phyloP scores from a whole-genome alignment of 2,113 vertebrate genomes.

The Uria lomvia region DNA sequence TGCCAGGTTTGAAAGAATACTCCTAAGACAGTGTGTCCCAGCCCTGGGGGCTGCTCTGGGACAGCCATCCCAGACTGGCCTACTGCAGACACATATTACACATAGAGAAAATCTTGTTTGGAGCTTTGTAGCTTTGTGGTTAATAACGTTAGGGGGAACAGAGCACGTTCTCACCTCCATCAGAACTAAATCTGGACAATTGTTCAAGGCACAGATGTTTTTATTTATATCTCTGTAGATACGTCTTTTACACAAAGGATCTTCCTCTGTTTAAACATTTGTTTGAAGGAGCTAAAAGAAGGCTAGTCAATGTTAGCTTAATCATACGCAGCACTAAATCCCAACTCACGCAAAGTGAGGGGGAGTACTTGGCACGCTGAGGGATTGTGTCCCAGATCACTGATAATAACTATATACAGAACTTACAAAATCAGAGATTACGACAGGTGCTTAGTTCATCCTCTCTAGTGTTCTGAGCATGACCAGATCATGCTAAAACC shows the following conservation, averaged over 20 bases:
- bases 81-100: not conserved
- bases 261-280: not conserved
- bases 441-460: slow-evolving; percentile 32
- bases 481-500: slow-evolving; percentile 42
- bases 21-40: not conserved
- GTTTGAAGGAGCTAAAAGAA: not conserved
- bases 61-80: not conserved
- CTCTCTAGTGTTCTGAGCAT: not conserved
- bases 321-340: not conserved
- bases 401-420: not conserved
- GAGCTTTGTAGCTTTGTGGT: not conserved
- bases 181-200: not conserved
- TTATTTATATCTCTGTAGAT: not conserved
- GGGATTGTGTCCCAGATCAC: not conserved
- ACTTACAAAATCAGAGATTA: slow-evolving; percentile 26
- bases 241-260: not conserved
- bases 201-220: not conserved
- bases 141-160: not conserved
- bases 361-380: not conserved
- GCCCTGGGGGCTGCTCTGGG: no score
- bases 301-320: not conserved
- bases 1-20: not conserved
- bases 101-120: not conserved
- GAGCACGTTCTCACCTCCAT: not conserved
- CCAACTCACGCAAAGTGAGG: not conserved